Base-by-base conservation (phyloP, 2,113 vertebrate genomes). In the Myiopsitta monachus region DNA sequence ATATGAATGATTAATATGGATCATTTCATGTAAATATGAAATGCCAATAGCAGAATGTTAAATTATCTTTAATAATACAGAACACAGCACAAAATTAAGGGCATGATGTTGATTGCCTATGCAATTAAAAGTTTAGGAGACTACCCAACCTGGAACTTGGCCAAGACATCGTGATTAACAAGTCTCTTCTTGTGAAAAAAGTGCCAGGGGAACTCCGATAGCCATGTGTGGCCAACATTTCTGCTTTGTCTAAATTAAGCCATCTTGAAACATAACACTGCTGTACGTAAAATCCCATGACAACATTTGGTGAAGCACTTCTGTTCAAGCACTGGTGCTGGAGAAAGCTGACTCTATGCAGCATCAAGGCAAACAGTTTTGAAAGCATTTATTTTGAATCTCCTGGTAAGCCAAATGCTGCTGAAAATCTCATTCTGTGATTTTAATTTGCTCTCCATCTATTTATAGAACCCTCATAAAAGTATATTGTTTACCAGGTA, bases 161-260 rank as follows among this genome's bases (percentile, higher is more conserved):
- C 92, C 92, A 93, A 84, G 28, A 18, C 39, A 43, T 75, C 0
- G 0, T 47, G 38, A 82, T 47, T 76, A 84, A 95, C 33, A 52
- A 84, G 47, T 3, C 47, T 79, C 44, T 49, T 95, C 73, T 57
- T 69, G 86, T 1, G 9, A 75, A 69, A 93, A 93, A 94, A 49
- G 26, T 51, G 62, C 74, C 74, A 57, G 80, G 68, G 69, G 66
- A 92, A 51, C 22, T 68, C 31, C 44, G 38, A 79, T 49, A 84
- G 26, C 69, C 62, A 30, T 27, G 64, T 82, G 86, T 55, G 92
- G 94, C 96, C 96, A 96, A 75, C 73, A 91, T 28, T 81, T 76
- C 66, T 87, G 69, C 69, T 96, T 92, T 89, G 52, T 24, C 77
- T 91, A 92, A 92, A 92, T 94, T 76, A 94, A 92, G 57, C 41